Evolutionary conservation across 1,140 invertebrate genomes (phyloP), one percentile per base, ranked within the genome.

Genomic region (Drosophila kanapiae): DNA sequence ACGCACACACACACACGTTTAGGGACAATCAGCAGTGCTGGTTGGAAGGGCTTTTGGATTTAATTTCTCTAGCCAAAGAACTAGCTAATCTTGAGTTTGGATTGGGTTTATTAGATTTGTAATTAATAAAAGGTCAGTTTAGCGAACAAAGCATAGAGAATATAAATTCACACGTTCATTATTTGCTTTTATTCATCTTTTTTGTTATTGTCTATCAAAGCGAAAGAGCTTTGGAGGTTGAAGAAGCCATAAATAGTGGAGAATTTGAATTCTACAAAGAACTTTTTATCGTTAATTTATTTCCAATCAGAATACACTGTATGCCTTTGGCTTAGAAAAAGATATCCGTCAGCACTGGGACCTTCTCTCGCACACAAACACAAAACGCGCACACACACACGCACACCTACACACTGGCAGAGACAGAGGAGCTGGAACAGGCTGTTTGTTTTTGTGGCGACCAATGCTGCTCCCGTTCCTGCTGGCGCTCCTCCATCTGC

Each of bases 401-500:
- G 42, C 60, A 58, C 33, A 64, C 54, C 70, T 38, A 49, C 35
- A 40, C 35, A 64, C n/a, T 0, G 3, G 3, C 49, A 54, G 9
- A 33, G n/a, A 18, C 49, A 56, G 13, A 51, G 35, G 23, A 53
- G 29, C 51, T 42, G 54, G 33, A 63, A 65, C 35, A 59, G 59
- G 57, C 40, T 71, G 59, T 68, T 48, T 69, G 72, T 76, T 43
- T 76, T 61, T 70, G 64, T 78, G 37, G 57, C 35, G 68, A 56
- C 68, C 68, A 45, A 53, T 51, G 65, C 37, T 57, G 43, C 29
- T 57, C 43, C 37, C 53, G 45, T 4, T 47, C 58, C 57, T 33
- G 10, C 48, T 72, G 35, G 43, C 27, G 65, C 38, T 47, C 45
- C 45, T 49, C 3, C n/a, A 29, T 29, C 62, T 51, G 63, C 69